Base-by-base conservation (phyloP, 2,888 invertebrate species). In the Polydesmus complanatus region DNA sequence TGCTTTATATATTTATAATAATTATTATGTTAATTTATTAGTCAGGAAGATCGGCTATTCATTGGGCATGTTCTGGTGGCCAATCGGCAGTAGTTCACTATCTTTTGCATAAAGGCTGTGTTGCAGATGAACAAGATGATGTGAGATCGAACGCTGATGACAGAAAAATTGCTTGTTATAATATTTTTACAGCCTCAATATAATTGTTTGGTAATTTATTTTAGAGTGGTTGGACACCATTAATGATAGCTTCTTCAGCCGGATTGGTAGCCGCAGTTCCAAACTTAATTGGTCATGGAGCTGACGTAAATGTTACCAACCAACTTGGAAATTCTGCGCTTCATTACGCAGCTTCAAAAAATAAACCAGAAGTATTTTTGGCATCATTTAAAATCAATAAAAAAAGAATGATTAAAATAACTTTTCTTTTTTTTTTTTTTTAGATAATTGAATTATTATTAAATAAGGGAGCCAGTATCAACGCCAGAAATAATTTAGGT, bases 271-370 rank as follows among this genome's bases (percentile, higher is more conserved):
- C 83, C 67, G 81, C 85, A 56, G 86, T 87, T 0, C 78, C 79
- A 58, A 71, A 82, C 1, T 74, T 91, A 21, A 70, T 89, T 62
- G 75, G 78, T 19, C 80, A 81, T 70, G 83, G 83, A 50, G 87
- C 86, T 18, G 77, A 86, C 72, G 79, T 89, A 0, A 84, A 88
- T 75, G 82, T 83, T 56, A 81, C 81, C 68, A 86, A 84, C 59
- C 74, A 73, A 63, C 81, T 84, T 62, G 88, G 88, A 0, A 89
- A 91, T 73, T 84, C 88, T 48, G 79, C 89, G 8, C 73, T 92
- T 57, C 89, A 89, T 70, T 90, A 91, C 78, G 87, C 88, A 51
- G 84, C 87, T 63, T 91, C 90, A 0, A 91, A 90, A 75, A 85
- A 87, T 62, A 84, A 85, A 79, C 75, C 79, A 67, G 80, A 84